Percentiles rank a stretch among this genome's conserved stretches.
Evolutionary conservation across 2,113 vertebrate genomes (phyloP).

Genomic region (Thermophis baileyi): DNA sequence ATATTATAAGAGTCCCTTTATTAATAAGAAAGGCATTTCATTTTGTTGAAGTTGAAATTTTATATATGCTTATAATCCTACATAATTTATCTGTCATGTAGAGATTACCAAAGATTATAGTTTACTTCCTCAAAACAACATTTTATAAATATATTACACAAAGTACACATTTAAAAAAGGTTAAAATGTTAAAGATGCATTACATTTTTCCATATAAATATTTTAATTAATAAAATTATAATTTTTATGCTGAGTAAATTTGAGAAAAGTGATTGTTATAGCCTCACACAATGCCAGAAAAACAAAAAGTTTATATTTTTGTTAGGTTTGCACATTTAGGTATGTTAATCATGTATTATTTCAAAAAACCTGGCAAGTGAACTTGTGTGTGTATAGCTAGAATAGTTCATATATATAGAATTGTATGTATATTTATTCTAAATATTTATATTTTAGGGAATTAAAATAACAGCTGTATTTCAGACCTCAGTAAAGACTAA

Average conservation of each 20-base stretch:
- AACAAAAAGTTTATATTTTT: slow-evolving; percentile 52
- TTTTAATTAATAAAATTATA: slow-evolving; percentile 43
- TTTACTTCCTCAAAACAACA: background rate
- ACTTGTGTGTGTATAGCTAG: background rate
- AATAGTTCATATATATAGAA: background rate
- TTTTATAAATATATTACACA: background rate
- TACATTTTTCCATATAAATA: slow-evolving; percentile 42
- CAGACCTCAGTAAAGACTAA: background rate
- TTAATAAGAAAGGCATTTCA: background rate
- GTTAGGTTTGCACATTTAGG: slow-evolving; percentile 43
- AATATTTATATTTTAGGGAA: background rate
- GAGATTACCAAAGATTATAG: no score
- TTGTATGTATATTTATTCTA: background rate
- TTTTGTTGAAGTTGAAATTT: background rate
- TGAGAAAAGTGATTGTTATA: slow-evolving; percentile 46
- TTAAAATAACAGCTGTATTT: background rate
- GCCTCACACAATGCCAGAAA: slow-evolving; percentile 21
- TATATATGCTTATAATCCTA: background rate
- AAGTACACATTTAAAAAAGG: slow-evolving; percentile 35
- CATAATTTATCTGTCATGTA: background rate
- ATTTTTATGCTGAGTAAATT: slow-evolving; percentile 36
- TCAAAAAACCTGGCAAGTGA: slow-evolving; percentile 28
- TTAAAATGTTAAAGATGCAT: background rate
- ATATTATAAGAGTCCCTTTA: background rate
- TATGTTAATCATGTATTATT: background rate